Evolutionary conservation across 2,888 invertebrate species (phyloP), one percentile per base, ranked within the genome.

Genomic region (Drosophila eohydei): DNA sequence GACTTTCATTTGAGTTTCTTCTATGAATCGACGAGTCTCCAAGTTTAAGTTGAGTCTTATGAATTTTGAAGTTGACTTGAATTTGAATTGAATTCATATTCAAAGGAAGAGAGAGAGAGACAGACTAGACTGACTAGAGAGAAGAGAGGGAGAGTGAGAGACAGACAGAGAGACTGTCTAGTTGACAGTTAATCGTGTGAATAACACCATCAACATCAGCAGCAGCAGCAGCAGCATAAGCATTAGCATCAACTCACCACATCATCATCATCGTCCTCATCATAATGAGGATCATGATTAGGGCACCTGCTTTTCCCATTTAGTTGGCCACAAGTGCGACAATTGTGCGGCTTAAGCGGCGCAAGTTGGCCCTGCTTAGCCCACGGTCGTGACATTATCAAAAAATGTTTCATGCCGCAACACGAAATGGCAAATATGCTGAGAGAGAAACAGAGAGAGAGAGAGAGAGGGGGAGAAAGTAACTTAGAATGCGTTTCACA

Each of bases 361-460:
- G 9, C 67, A 71, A 59, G 63, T 78, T 79, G 76, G 68, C 72
- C 68, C 71, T 79, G 78, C 66, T 78, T 78, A 67, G 77, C 74
- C 77, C 70, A 63, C 55, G 67, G 79, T 74, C 67, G 51, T 75
- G 80, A 71, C 78, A 79, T 79, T 78, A 78, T 79, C 78, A 78
- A 79, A 78, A 43, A 74, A 64, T 67, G 66, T 74, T 70, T 70
- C 64, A 65, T 62, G 73, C 58, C 73, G 55, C 63, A 56, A 58
- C 61, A 51, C 51, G 40, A 64, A 73, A 43, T 50, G 62, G 21
- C 40, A 38, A 55, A 50, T 5, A 54, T 46, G 36, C 60, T 36
- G 12, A 26, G 30, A 44, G 51, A 21, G 14, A 48, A 26, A 14
- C 28, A 52, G 28, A 12, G 30, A 7, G 34, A 8, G n/a, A 34